phyloP scores from a whole-genome alignment of 2,113 vertebrate genomes.

The Chauna torquata region DNA sequence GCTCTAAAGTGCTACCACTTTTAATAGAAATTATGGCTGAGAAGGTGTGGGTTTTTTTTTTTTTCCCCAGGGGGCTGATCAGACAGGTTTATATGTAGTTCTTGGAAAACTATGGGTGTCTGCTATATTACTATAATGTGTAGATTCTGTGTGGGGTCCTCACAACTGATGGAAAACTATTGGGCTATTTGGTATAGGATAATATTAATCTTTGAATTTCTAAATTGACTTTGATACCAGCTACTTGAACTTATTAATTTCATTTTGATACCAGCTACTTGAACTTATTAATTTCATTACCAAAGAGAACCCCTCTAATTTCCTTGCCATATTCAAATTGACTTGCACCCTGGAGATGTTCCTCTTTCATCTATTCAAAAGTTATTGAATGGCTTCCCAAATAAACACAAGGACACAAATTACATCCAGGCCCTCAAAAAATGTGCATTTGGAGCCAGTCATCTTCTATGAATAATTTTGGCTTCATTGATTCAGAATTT shows the following conservation, averaged over 20 bases:
- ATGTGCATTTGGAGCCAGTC: rapidly evolving
- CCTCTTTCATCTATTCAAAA: neutral
- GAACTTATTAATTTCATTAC: neutral
- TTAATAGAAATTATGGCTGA: neutral
- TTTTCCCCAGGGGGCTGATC: neutral
- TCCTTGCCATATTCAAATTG: neutral
- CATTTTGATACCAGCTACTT: neutral
- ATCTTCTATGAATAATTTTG: neutral
- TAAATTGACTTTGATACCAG: neutral
- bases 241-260: neutral
- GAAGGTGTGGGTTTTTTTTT: neutral
- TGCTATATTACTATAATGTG: neutral
- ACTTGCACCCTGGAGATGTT: neutral
- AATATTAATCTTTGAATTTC: neutral
- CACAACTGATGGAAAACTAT: neutral
- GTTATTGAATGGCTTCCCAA: neutral
- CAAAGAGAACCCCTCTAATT: neutral
- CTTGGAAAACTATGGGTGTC: neutral
- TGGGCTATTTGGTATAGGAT: neutral
- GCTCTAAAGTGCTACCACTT: neutral
- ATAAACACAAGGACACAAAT: neutral
- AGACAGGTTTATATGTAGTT: neutral
- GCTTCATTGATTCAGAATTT: neutral
- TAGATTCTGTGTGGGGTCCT: neutral
- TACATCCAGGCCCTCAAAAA: neutral